Conservation (phyloP, 2,113 vertebrate species). For the Myocastor coypus region DNA sequence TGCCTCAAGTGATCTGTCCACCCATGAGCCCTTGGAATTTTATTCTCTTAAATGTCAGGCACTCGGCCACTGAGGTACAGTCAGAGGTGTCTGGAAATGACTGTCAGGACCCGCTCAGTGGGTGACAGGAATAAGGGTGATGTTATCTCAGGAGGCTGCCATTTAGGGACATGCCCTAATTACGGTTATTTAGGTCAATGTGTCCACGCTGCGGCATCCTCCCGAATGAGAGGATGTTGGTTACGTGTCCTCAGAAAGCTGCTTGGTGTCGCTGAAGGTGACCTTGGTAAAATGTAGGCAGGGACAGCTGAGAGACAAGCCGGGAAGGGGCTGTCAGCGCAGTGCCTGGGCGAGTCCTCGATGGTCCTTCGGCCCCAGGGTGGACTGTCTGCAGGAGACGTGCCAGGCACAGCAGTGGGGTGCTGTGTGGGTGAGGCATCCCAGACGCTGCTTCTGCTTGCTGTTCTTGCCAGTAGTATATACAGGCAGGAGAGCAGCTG, state of each 20-base stretch:
- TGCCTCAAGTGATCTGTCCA: constrained; percentile 4
- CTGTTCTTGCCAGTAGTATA: background rate
- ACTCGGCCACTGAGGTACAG: constrained; percentile 55
- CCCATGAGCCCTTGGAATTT: constrained; percentile 43
- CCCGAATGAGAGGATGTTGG: constrained; percentile 52
- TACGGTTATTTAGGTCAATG: constrained; percentile 80
- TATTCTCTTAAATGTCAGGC: constrained; percentile 56
- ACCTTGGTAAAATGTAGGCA: constrained; percentile 44
- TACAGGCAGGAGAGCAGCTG: background rate
- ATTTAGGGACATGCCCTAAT: constrained; percentile 76
- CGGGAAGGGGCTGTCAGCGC: background rate
- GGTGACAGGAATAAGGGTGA: constrained; percentile 65
- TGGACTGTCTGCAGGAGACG: background rate
- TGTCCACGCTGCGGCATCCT: constrained; percentile 69
- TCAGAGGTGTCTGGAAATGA: constrained; percentile 67
- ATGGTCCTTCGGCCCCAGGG: no score
- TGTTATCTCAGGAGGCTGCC: constrained; percentile 74
- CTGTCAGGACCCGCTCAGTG: constrained; percentile 58
- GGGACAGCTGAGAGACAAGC: background rate
- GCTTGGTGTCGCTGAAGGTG: constrained; percentile 37
- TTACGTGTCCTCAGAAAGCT: constrained; percentile 70
- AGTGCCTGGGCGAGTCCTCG: background rate
- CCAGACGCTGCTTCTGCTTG: background rate
- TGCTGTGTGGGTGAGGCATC: background rate
- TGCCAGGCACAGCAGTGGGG: background rate